A percentile compares a stretch with the other conserved stretches of the same genome.
phyloP scores from a whole-genome alignment of 1,140 invertebrate species.

The Coenobita brevimanus region DNA sequence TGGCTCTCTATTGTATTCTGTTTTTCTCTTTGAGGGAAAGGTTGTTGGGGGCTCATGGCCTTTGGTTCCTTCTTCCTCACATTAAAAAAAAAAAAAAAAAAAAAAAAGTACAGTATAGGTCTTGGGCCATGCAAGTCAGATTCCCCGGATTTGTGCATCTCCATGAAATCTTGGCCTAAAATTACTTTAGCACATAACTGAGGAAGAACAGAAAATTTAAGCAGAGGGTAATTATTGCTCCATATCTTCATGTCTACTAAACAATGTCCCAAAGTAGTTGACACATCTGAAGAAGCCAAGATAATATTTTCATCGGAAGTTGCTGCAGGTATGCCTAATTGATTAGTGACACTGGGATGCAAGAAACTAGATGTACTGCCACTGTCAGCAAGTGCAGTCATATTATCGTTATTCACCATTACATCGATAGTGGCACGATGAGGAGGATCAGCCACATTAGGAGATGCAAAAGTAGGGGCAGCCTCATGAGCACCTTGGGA shows the following conservation, averaged over 20 bases:
- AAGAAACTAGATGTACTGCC: conserved; percentile 1
- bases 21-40: too few species aligned
- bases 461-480: neutral
- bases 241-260: neutral
- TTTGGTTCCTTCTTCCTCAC: too few species aligned
- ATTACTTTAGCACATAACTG: conserved; percentile 4
- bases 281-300: neutral
- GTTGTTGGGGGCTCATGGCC: too few species aligned
- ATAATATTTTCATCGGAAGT: conserved; percentile 10
- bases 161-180: neutral
- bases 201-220: conserved; percentile 18
- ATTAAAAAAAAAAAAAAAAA: too few species aligned
- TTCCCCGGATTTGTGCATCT: neutral
- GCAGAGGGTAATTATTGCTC: neutral
- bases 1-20: too few species aligned
- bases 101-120: too few species aligned
- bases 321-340: neutral
- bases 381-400: conserved; percentile 9
- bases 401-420: neutral
- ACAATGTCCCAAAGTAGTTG: neutral
- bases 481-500: neutral
- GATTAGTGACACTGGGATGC: neutral
- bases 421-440: neutral
- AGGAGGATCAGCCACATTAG: neutral
- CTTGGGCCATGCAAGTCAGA: neutral